phyloP scores from a whole-genome alignment of 2,888 invertebrate species.

The Atethmia centrago region DNA sequence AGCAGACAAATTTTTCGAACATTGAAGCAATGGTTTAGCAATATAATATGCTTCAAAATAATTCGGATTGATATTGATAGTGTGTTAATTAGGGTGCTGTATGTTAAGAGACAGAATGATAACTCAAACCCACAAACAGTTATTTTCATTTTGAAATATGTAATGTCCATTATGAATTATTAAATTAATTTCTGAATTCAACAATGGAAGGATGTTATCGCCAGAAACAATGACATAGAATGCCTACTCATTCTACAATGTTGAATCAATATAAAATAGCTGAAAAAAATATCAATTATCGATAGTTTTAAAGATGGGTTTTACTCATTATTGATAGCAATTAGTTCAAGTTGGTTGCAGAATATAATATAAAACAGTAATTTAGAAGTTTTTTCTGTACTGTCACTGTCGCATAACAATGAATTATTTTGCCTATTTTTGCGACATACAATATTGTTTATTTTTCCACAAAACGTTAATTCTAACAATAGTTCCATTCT shows the following conservation, averaged over 20 bases:
- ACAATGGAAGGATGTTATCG: conserved; percentile 2
- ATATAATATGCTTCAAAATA: no score
- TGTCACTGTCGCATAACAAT: not conserved
- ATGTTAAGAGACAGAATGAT: no score
- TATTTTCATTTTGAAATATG: not conserved
- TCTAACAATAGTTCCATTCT: not conserved
- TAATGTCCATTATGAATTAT: not conserved
- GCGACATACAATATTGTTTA: not conserved
- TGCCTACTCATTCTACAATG: not conserved
- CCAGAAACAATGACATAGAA: conserved; percentile 1
- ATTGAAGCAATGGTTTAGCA: no score
- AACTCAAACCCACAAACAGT: no score
- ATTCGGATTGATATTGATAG: no score
- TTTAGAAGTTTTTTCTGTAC: not conserved
- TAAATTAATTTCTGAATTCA: not conserved
- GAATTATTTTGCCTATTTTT: not conserved
- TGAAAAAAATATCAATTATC: not conserved
- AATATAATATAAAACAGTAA: not conserved
- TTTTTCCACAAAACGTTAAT: not conserved
- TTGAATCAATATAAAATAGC: conserved; percentile 1
- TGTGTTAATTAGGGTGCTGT: no score
- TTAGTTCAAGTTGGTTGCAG: not conserved
- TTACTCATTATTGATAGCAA: not conserved
- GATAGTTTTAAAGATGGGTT: not conserved
- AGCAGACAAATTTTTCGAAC: no score